These are phyloP conservation scores for Triplophysa rosa DNA, from an alignment of 2,113 vertebrate species.

Conservation along the genomic window DNA sequence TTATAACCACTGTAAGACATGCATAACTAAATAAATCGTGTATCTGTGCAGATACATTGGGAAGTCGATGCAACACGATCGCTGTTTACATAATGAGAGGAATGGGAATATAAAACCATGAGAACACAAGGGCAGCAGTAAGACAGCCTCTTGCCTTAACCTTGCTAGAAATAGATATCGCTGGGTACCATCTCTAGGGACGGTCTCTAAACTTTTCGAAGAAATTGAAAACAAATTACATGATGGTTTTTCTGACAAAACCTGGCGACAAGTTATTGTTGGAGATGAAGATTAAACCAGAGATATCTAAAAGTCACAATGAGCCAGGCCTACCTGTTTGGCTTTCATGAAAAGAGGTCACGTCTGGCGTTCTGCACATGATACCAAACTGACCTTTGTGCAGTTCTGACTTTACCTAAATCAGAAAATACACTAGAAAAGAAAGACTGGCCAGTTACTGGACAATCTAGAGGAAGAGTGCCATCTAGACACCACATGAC, in stretches of 20 bases:
- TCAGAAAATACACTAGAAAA: constrained; percentile 1
- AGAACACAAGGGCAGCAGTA: constrained; percentile 34
- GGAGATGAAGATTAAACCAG: neutral
- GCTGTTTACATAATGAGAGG: constrained; percentile 35
- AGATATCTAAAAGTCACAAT: neutral
- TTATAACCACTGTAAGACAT: too few species aligned
- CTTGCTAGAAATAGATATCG: constrained; percentile 40
- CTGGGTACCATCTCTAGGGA: constrained; percentile 25
- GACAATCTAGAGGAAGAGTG: constrained; percentile 43
- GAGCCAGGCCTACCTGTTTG: neutral
- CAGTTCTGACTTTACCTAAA: neutral
- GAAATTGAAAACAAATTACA: constrained; percentile 25
- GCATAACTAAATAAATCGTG: neutral
- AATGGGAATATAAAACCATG: constrained; percentile 42
- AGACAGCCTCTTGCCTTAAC: constrained; percentile 26
- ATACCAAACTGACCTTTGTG: neutral
- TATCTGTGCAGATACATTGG: constrained; percentile 5
- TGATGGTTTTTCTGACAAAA: neutral
- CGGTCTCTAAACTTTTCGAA: neutral
- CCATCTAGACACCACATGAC: constrained; percentile 45
- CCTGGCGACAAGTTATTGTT: neutral
- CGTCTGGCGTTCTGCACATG: neutral
- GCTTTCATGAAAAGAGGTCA: neutral
- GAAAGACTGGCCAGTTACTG: constrained; percentile 19
- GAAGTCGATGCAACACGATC: constrained; percentile 28